Conservation (phyloP, 2,113 vertebrate genomes). For the Passer domesticus region DNA sequence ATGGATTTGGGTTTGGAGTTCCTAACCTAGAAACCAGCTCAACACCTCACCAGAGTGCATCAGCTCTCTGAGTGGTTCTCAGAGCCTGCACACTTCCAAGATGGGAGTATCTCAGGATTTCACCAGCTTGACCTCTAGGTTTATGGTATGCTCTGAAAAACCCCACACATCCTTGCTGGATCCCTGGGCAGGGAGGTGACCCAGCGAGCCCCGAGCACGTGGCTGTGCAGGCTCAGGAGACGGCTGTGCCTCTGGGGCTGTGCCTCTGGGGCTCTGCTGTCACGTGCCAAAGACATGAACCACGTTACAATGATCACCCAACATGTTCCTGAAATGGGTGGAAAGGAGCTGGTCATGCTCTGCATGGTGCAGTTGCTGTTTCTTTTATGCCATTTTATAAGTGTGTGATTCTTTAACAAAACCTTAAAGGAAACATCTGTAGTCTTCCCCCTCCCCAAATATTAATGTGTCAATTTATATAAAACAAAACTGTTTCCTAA, state of each 20-base stretch:
- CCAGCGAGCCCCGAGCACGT: rapidly evolving
- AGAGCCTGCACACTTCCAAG: background rate
- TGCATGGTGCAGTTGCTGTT: background rate
- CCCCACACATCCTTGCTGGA: rapidly evolving
- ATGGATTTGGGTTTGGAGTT: background rate
- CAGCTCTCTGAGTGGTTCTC: background rate
- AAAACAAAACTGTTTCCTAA: background rate
- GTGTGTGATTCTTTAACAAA: background rate
- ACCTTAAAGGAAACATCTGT: background rate
- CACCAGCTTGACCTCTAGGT: background rate
- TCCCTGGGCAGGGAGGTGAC: background rate
- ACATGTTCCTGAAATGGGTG: background rate
- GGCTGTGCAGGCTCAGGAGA: background rate
- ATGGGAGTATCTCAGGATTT: background rate
- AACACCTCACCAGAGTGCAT: background rate
- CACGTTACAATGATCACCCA: background rate
- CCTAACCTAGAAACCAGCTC: background rate
- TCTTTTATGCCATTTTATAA: background rate
- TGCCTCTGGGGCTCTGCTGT: background rate
- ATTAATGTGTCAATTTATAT: background rate
- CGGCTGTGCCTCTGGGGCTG: background rate
- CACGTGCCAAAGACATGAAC: rapidly evolving
- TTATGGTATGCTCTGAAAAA: rapidly evolving
- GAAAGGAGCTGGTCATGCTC: background rate
- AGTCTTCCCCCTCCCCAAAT: background rate